These are phyloP conservation scores for Polylopha cassiicola DNA, from an alignment of 2,888 invertebrate genomes.

Conservation along the genomic window DNA sequence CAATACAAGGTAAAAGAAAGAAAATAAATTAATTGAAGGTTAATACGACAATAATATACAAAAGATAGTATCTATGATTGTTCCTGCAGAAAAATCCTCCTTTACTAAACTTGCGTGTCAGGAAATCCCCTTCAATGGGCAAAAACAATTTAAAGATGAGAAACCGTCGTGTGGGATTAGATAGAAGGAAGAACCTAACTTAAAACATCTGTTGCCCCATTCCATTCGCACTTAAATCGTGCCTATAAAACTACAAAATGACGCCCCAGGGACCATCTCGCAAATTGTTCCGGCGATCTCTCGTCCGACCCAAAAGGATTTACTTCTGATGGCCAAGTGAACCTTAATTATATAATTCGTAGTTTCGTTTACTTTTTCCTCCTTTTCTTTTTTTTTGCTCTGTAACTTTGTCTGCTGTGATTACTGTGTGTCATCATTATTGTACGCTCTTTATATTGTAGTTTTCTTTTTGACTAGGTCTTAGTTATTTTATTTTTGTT, in stretches of 20 bases:
- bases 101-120: constrained; percentile 3
- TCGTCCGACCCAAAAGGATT: constrained; percentile 39
- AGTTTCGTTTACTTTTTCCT: constrained; percentile 35
- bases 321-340: constrained; percentile 45
- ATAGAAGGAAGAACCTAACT: constrained; percentile 16
- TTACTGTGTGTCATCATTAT: constrained; percentile 27
- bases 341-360: constrained; percentile 49
- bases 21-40: too few species aligned
- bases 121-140: constrained; percentile 3
- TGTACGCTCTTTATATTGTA: constrained; percentile 11
- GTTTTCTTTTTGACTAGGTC: not conserved
- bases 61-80: too few species aligned
- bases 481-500: not conserved
- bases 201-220: constrained; percentile 21
- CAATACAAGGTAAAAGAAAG: too few species aligned
- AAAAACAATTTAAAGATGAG: constrained; percentile 18
- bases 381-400: constrained; percentile 28
- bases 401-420: constrained; percentile 24
- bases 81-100: too few species aligned
- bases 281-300: constrained; percentile 32
- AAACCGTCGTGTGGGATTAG: constrained; percentile 19
- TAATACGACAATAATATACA: too few species aligned
- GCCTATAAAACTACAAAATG: constrained; percentile 25
- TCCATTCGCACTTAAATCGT: constrained; percentile 22
- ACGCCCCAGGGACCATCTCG: constrained; percentile 28